Evolutionary conservation across 2,113 vertebrate genomes (phyloP).

Genomic region (Collichthys lucidus): DNA sequence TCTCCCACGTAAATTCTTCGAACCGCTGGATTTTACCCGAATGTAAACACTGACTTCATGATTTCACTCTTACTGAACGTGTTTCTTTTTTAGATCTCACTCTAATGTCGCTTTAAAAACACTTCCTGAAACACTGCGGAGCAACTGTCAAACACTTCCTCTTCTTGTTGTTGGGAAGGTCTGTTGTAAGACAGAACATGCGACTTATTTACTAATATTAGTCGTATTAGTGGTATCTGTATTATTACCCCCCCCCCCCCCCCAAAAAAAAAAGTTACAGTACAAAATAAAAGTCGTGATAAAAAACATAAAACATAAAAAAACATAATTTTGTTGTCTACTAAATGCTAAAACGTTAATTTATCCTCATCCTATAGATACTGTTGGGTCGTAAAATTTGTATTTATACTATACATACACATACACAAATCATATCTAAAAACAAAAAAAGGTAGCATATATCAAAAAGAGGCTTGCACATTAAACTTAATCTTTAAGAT

Average conservation of each 20-base stretch:
- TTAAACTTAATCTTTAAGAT: not conserved
- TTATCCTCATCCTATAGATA: not conserved
- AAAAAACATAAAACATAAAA: no score
- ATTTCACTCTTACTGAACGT: not conserved
- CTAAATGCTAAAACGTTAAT: not conserved
- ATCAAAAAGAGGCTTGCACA: not conserved
- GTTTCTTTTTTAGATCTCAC: not conserved
- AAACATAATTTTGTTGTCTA: not conserved
- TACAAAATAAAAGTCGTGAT: no score
- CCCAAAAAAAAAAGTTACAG: no score
- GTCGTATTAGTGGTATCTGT: no score
- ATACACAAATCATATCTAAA: not conserved
- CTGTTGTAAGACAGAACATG: not conserved
- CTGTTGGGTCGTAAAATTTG: no score
- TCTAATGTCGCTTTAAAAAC: not conserved
- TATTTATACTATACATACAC: no score
- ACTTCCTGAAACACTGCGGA: conserved; percentile 1
- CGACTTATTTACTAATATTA: not conserved
- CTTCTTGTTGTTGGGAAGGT: not conserved
- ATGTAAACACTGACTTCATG: conserved; percentile 53
- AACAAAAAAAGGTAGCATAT: not conserved
- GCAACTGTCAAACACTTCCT: not conserved
- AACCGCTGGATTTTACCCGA: conserved; percentile 44
- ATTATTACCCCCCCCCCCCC: no score
- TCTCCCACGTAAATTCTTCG: conserved; percentile 59